Conservation (phyloP, 2,888 invertebrate species). For the Troides oblongomaculatus region DNA sequence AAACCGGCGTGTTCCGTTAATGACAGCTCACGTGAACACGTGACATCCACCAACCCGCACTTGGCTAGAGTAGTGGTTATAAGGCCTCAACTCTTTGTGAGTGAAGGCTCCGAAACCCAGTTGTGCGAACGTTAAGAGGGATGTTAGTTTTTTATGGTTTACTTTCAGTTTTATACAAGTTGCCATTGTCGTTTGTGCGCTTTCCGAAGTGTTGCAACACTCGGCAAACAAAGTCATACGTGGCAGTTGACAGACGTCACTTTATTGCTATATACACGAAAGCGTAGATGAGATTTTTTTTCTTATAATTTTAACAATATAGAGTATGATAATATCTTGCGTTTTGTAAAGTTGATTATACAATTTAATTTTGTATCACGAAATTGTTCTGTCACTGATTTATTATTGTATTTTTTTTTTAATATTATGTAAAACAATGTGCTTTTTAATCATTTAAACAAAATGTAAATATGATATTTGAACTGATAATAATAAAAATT, state of each 20-base stretch:
- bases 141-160: constrained; percentile 31
- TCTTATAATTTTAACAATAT: constrained; percentile 41
- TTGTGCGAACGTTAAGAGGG: too few relatives aligned
- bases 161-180: constrained; percentile 56
- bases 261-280: constrained; percentile 10
- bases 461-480: constrained; percentile 80
- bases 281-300: constrained; percentile 41
- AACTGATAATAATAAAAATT: constrained; percentile 80
- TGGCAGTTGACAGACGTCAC: constrained; percentile 18
- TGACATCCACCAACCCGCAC: too few relatives aligned
- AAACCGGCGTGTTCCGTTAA: too few relatives aligned
- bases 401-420: constrained; percentile 43
- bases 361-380: constrained; percentile 55
- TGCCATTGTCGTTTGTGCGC: constrained; percentile 57
- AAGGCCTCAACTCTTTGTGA: too few relatives aligned
- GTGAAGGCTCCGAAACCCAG: too few relatives aligned
- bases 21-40: too few relatives aligned
- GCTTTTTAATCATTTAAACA: constrained; percentile 77
- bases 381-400: constrained; percentile 57
- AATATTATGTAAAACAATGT: constrained; percentile 72
- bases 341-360: constrained; percentile 56
- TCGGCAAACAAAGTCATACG: neutral
- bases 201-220: constrained; percentile 22
- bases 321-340: constrained; percentile 41
- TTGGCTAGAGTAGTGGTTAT: too few relatives aligned